Evolutionary conservation across 1,140 invertebrate species (phyloP).

Genomic region (Hesperophylax magnus): DNA sequence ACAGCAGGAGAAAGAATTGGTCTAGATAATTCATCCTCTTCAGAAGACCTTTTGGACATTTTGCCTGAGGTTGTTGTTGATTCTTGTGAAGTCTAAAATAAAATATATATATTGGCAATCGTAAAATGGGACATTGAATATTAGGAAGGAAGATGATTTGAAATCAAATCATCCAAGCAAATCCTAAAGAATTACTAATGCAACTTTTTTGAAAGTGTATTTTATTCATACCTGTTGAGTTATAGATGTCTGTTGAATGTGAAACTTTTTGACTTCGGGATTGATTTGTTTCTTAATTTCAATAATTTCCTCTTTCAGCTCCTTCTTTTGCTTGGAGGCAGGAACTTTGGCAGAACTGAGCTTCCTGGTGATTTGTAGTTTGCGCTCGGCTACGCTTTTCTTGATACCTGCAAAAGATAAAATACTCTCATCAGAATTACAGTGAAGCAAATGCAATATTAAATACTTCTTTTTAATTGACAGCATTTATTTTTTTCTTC

Average conservation of each 20-base stretch:
- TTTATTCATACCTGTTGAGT: background rate
- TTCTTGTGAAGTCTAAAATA: conserved; percentile 31
- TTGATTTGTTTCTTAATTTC: conserved; percentile 79
- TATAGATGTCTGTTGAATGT: conserved; percentile 58
- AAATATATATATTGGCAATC: background rate
- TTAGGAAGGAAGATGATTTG: too few relatives aligned
- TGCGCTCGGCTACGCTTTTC: conserved; percentile 77
- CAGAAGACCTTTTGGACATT: conserved; percentile 51
- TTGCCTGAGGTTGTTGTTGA: conserved; percentile 42
- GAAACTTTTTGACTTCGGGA: conserved; percentile 70
- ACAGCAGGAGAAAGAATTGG: background rate
- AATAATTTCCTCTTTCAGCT: conserved; percentile 78
- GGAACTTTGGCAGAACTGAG: conserved; percentile 77
- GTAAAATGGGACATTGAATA: too few relatives aligned
- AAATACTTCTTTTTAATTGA: too few relatives aligned
- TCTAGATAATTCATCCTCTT: conserved; percentile 50
- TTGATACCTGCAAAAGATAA: conserved; percentile 66
- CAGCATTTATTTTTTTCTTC: too few relatives aligned
- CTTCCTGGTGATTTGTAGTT: conserved; percentile 79
- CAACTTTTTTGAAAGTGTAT: too few relatives aligned
- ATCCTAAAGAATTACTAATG: too few relatives aligned
- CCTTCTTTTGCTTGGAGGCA: conserved; percentile 77
- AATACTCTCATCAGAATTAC: background rate
- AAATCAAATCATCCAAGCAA: too few relatives aligned
- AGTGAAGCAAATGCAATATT: too few relatives aligned